Conservation (phyloP, 2,113 vertebrate species). For the Larimichthys polyactis region DNA sequence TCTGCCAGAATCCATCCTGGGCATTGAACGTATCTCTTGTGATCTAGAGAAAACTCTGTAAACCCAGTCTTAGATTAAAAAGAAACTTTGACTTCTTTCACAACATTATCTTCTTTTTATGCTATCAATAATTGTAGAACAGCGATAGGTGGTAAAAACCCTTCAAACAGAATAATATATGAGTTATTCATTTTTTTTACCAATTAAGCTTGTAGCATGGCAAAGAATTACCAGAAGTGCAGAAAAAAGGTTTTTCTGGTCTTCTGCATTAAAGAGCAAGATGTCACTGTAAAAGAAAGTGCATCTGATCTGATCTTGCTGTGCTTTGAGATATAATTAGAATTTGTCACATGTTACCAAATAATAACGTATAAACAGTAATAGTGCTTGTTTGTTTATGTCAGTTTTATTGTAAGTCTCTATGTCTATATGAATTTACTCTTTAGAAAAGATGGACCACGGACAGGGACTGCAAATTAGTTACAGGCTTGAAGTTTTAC, state of each 20-base stretch:
- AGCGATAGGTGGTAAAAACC: neutral
- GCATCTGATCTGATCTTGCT: neutral
- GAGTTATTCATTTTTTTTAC: neutral
- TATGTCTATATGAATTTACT: too few relatives aligned
- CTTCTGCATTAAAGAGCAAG: neutral
- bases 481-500: too few relatives aligned
- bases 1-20: neutral
- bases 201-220: neutral
- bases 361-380: too few relatives aligned
- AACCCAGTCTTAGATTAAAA: neutral
- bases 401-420: too few relatives aligned
- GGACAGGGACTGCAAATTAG: too few relatives aligned
- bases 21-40: neutral
- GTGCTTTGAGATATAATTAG: neutral
- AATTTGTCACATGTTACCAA: neutral
- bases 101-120: neutral
- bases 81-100: too few relatives aligned
- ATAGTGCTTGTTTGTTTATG: too few relatives aligned
- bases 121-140: neutral
- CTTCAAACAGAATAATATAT: neutral
- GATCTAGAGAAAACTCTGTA: neutral
- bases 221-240: neutral
- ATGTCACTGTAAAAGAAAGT: neutral
- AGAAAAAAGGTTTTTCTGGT: neutral
- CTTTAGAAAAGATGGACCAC: too few relatives aligned